These are phyloP conservation scores for Melanogrammus aeglefinus DNA, from an alignment of 2,797 vertebrate genomes.

Conservation along the genomic window DNA sequence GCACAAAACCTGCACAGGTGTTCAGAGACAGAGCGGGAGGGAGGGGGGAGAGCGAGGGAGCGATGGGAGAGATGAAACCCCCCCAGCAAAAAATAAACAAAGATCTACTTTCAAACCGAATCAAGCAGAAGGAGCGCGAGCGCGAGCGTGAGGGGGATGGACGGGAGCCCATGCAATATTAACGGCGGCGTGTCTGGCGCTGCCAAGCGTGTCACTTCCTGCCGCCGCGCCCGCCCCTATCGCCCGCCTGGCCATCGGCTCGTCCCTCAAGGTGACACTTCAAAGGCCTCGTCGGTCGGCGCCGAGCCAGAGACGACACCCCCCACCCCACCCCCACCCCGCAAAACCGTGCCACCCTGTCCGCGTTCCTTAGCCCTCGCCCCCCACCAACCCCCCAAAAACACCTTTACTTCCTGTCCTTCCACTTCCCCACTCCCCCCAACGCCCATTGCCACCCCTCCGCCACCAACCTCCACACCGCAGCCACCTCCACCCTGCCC, in stretches of 20 bases:
- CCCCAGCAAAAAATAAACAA: constrained; percentile 48
- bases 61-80: background rate
- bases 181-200: constrained; percentile 75
- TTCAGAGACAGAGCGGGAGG: constrained; percentile 55
- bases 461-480: constrained; percentile 35
- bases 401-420: no score
- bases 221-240: constrained; percentile 69
- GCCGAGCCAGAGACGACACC: constrained; percentile 71
- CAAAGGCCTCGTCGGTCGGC: constrained; percentile 87
- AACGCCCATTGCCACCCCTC: constrained; percentile 54
- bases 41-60: constrained; percentile 32
- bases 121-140: constrained; percentile 71
- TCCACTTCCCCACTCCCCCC: background rate
- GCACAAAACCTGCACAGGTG: constrained; percentile 73
- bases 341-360: constrained; percentile 46
- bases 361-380: constrained; percentile 15
- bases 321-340: constrained; percentile 55
- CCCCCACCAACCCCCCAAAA: no score
- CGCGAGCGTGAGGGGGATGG: constrained; percentile 72
- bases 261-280: constrained; percentile 90
- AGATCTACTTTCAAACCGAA: constrained; percentile 79
- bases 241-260: constrained; percentile 75
- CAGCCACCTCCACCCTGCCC: constrained; percentile 56
- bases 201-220: constrained; percentile 76
- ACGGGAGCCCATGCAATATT: constrained; percentile 82